Percentiles rank a stretch among this genome's conserved stretches.
phyloP scores from a whole-genome alignment of 2,888 invertebrate genomes.

The Omphaloscelis lunosa region DNA sequence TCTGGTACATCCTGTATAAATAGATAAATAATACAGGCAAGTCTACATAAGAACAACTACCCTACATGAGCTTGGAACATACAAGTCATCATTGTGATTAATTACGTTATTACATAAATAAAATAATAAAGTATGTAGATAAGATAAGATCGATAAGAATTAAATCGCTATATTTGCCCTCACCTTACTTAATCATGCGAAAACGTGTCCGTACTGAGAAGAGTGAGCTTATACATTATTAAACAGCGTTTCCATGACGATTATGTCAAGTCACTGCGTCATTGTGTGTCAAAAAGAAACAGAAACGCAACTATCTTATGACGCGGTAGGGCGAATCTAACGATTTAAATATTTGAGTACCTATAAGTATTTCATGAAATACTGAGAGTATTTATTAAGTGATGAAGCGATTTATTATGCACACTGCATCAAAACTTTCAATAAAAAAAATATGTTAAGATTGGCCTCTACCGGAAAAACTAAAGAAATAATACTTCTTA shows the following conservation, averaged over 20 bases:
- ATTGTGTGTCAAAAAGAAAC: background rate
- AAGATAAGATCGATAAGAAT: no score
- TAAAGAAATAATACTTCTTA: background rate
- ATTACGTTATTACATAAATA: background rate
- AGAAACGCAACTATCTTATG: background rate
- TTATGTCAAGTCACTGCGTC: background rate
- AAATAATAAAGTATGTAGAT: background rate
- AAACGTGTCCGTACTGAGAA: background rate
- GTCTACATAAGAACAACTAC: slow-evolving; percentile 7
- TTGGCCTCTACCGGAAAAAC: background rate
- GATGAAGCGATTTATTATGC: background rate
- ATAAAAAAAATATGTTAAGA: background rate
- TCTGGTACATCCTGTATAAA: no score
- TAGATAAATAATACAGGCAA: background rate
- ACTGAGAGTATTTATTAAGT: background rate
- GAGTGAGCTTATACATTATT: background rate
- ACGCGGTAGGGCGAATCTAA: background rate
- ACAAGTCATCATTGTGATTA: slow-evolving; percentile 21
- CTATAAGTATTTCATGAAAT: background rate
- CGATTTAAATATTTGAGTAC: background rate
- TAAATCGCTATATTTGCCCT: background rate
- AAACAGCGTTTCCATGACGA: background rate
- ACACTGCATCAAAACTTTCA: background rate
- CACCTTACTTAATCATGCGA: background rate
- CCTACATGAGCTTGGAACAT: slow-evolving; percentile 14